Base-by-base conservation (phyloP, 2,113 vertebrate species). In the Paramormyrops kingsleyae region DNA sequence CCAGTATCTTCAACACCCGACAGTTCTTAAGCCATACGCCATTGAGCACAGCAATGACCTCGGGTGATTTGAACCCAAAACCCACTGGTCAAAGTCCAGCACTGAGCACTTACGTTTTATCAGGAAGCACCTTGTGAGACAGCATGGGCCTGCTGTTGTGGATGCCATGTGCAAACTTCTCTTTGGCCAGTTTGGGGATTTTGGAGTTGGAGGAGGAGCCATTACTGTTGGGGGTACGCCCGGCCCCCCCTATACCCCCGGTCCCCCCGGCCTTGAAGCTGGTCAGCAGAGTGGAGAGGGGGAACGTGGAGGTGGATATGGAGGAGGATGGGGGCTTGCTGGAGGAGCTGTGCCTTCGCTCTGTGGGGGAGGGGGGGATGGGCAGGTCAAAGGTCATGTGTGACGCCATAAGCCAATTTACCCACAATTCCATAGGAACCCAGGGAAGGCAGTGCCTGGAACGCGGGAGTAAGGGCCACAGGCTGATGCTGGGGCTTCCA, bases 291-390 rank as follows among this genome's bases (percentile, higher is more conserved):
- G 97, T 96, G 91, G 96, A 93, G 92, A 97, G 94, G 62, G 97
- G 94, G 92, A 97, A 98, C 91, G 97, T 94, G 91, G 97, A 94
- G 50, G 96, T 94, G 89, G 96, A 95, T 59, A 96, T 95, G 89
- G 95, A 94, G 62, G 96, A 96, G 92, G 96, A 94, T 90, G 96
- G 94, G 8, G 96, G 96, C 94, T 98, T 99, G 95, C 93, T 96
- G 94, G 96, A 96, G 87, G 97, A 98, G 95, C 97, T 96, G 92
- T 99, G 99, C 99, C 98, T 97, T 97, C 99, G 98, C 97, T 99
- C 99, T 97, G 92, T 8, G 49, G 35, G 31, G 47, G 12, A 6
- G 24, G 70, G 5, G 27, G 42, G 87, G 24, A 8, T 1, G 50
- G 15, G 15, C 13, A 39, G 59, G 46, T 88, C 5, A 59, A 87